Base-by-base conservation (phyloP, 64 coral and sea anemone species). In the Trachythela sp. region DNA sequence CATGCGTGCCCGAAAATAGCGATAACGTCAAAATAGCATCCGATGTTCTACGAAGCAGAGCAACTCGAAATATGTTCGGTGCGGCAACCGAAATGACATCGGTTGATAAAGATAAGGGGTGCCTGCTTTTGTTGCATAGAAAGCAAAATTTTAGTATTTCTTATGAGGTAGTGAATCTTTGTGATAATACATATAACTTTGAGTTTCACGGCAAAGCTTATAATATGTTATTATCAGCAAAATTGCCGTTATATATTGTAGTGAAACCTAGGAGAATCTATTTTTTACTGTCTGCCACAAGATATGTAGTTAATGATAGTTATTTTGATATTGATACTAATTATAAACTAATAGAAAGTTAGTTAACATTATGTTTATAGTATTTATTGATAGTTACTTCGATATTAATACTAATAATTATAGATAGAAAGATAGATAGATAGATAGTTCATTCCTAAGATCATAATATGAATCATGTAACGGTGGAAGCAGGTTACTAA, bases 221-320 rank as follows among this genome's bases (percentile, higher is more conserved):
- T 24, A 88, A 88, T 0, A 68, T 88, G 86, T 31, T 88, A 2
- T 7, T 88, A 41, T 40, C 86, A 40, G 54, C 39, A 88, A 68
- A 71, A 27, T 45, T 88, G 11, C 86, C 86, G 8, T 11, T 88
- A 18, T 59, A 56, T 0, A 40, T 88, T 24, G 34, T 72, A n/a
- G 86, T 88, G 0, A 88, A 88, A 31, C 86, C 86, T 1, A 71
- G 37, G 40, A 88, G 48, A 27, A 72, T 88, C n/a, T 68, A 88
- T 68, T 88, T 88, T 72, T 56, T 88, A 32, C 4, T 88, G 0
- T 64, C 86, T 88, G 86, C 59, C 8, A 68, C 60, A 6, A 71
- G 86, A 72, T 88, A 68, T 36, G 86, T 88, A 27, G 48, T 88
- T 56, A 88, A 88, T 72, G 59, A 48, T 45, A 88, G 86, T 39